Evolutionary conservation across 2,888 invertebrate genomes (phyloP).

Genomic region (Parnassius mnemosyne): DNA sequence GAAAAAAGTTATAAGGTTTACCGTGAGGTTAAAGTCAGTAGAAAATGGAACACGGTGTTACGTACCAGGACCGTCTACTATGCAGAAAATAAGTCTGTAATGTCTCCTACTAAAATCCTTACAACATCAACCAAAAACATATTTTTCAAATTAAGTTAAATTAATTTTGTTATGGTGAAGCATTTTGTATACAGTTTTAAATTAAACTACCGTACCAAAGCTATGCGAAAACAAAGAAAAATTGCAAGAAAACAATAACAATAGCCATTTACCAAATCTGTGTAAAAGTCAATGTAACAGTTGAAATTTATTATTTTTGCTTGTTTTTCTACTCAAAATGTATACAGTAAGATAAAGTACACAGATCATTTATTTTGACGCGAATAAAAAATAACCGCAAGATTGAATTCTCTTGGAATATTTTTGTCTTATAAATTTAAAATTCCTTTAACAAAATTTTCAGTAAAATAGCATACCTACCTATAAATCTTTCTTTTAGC

Average conservation of each 20-base stretch:
- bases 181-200: not conserved
- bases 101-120: no score
- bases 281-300: constrained; percentile 6
- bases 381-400: constrained; percentile 2
- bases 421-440: constrained; percentile 12
- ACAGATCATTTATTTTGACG: constrained; percentile 13
- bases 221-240: not conserved
- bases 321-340: constrained; percentile 10
- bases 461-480: not conserved
- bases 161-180: no score
- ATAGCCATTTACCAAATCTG: not conserved
- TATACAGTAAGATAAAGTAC: constrained; percentile 3
- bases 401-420: constrained; percentile 1
- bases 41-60: no score
- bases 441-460: constrained; percentile 8
- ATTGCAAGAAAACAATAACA: constrained; percentile 10
- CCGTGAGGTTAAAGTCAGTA: no score
- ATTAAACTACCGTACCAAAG: not conserved
- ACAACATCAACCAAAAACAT: no score
- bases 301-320: constrained; percentile 6
- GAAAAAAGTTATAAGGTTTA: no score
- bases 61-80: no score
- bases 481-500: constrained; percentile 5
- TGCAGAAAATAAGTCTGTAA: no score
- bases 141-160: no score